Percentiles rank a stretch among this genome's conserved stretches.
These are phyloP conservation scores for Dioctria linearis DNA, from an alignment of 2,888 invertebrate species.

Conservation along the genomic window DNA sequence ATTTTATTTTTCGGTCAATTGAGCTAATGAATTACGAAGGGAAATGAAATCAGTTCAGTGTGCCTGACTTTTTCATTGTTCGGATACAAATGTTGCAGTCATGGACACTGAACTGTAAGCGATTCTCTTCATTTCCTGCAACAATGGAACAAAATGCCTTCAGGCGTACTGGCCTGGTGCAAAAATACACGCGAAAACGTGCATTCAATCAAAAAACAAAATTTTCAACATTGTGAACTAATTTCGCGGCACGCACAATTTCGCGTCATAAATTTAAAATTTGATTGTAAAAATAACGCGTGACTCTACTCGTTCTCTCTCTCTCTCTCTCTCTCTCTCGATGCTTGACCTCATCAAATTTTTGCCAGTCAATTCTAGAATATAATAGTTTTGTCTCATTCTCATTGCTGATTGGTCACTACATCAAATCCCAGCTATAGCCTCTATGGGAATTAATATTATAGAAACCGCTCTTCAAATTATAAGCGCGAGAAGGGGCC, in stretches of 20 bases:
- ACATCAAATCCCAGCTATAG: too few species aligned
- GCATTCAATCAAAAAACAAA: conserved; percentile 45
- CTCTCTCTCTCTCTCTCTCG: background rate
- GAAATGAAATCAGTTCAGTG: conserved; percentile 40
- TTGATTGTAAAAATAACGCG: conserved; percentile 39
- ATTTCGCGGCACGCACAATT: conserved; percentile 44
- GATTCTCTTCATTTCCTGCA: conserved; percentile 37
- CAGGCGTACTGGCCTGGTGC: background rate
- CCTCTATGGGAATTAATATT: too few species aligned
- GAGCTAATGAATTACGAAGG: conserved; percentile 45
- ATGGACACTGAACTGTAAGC: conserved; percentile 41
- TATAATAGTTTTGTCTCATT: background rate
- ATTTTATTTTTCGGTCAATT: conserved; percentile 47
- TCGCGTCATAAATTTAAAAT: conserved; percentile 46
- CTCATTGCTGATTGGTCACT: too few species aligned
- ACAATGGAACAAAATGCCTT: conserved; percentile 1
- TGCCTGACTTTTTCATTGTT: conserved; percentile 27
- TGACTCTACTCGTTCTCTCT: background rate
- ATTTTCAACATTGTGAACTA: conserved; percentile 10
- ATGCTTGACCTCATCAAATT: conserved; percentile 29
- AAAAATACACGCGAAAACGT: background rate
- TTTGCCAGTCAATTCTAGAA: conserved; percentile 1
- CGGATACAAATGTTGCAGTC: background rate
- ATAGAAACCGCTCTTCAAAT: too few species aligned
- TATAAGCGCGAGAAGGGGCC: background rate